Evolutionary conservation across 2,797 vertebrate species (phyloP), one percentile per base, ranked within the genome.

Genomic region (Centroberyx gerrardi): DNA sequence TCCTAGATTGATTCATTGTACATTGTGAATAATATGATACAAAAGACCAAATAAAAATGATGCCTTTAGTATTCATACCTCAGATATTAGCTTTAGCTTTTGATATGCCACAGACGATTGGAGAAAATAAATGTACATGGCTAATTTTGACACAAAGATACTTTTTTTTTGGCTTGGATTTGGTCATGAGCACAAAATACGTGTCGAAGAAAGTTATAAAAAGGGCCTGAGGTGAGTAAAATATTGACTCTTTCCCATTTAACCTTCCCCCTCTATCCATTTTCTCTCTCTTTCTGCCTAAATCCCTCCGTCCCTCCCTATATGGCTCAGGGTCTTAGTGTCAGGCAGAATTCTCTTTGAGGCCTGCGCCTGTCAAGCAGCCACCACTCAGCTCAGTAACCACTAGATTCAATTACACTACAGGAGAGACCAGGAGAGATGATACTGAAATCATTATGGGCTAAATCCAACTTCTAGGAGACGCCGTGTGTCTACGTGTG

Each of bases 291-390:
- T 70, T 76, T 88, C 81, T 86, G 59, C 76, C 53, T 85, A 88
- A 90, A 89, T 91, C 87, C 86, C 74, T 78, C 82, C 84, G 78
- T 84, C 79, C 77, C 72, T 88, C 86, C 77, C 80, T 73, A 76
- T 70, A 64, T 74, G 73, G 80, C 85, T 90, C 72, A 87, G 82
- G 81, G 89, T 93, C 84, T 94, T 92, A 93, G 90, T 92, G 93
- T 94, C 87, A 90, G 80, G 74, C 82, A 79, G 88, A 87, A 90
- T 92, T 89, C 83, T 82, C 83, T 89, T 82, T 85, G 81, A 92
- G 90, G 76, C 84, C 85, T 83, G 80, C 13, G 73, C 83, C 90
- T 92, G 90, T 90, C 91, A 93, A 74, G 75, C 87, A 88, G 78
- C 70, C 76, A 80, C 64, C 75, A 86, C 89, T 91, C 84, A 82